These are phyloP conservation scores for Andricus grossulariae DNA, from an alignment of 1,140 invertebrate species.

Conservation along the genomic window DNA sequence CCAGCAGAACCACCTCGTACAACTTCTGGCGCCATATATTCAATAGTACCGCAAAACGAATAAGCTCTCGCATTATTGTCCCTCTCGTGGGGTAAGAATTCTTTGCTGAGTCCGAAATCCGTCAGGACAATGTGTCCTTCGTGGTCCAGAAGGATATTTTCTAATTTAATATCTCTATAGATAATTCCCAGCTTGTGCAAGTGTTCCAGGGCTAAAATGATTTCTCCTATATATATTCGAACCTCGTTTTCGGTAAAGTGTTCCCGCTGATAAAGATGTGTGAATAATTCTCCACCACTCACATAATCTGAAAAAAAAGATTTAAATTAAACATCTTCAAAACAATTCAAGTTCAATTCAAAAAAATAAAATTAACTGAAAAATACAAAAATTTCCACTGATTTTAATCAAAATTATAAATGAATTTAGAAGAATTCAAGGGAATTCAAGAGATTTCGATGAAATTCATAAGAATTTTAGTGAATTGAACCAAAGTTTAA, in stretches of 20 bases:
- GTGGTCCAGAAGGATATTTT: constrained; percentile 92
- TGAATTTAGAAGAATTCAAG: too few relatives aligned
- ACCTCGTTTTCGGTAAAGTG: constrained; percentile 90
- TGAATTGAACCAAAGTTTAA: too few relatives aligned
- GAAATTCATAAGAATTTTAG: too few relatives aligned
- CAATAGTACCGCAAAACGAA: constrained; percentile 98
- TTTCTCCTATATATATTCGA: constrained; percentile 92
- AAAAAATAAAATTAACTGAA: background rate
- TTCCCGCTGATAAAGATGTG: constrained; percentile 92
- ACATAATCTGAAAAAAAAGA: constrained; percentile 87
- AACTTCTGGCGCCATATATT: constrained; percentile 97
- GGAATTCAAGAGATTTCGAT: too few relatives aligned
- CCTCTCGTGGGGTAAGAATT: constrained; percentile 84
- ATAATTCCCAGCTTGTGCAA: constrained; percentile 96
- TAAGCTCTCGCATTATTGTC: constrained; percentile 83
- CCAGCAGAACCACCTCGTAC: constrained; percentile 88
- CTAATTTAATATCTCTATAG: constrained; percentile 96
- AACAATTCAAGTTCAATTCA: background rate
- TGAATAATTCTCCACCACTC: constrained; percentile 94
- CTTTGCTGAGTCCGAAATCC: constrained; percentile 94
- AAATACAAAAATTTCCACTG: too few relatives aligned
- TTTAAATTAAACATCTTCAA: background rate
- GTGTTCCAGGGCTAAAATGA: constrained; percentile 93
- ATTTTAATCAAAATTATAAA: too few relatives aligned
- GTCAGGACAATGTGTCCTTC: constrained; percentile 94